Evolutionary conservation across 2,113 vertebrate genomes (phyloP).

Genomic region (Nannospalax galili): DNA sequence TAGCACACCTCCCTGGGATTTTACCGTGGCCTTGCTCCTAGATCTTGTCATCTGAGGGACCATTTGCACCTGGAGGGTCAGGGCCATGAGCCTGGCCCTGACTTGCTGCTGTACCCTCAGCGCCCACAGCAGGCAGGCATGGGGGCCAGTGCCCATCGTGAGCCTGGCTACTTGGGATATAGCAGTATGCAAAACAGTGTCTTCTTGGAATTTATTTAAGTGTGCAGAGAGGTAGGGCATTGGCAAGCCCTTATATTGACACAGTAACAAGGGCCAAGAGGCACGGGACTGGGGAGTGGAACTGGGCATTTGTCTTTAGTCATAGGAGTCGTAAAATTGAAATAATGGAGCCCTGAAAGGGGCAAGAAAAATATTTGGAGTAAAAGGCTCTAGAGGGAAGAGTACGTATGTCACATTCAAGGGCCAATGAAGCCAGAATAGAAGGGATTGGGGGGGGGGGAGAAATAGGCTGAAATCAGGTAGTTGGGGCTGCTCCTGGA

Average conservation of each 20-base stretch:
- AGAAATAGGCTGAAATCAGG: fast-evolving
- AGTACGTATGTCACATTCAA: not conserved
- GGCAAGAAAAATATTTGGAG: not conserved
- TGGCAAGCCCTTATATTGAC: fast-evolving
- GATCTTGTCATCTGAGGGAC: not conserved
- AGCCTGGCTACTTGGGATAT: not conserved
- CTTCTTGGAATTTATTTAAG: fast-evolving
- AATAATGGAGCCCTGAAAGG: not conserved
- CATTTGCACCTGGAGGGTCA: fast-evolving
- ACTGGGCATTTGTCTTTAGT: not conserved
- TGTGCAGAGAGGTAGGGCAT: not conserved
- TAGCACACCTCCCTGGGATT: fast-evolving
- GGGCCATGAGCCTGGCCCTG: not conserved
- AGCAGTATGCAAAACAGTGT: fast-evolving
- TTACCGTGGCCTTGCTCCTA: fast-evolving
- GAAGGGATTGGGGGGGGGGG: too few relatives aligned
- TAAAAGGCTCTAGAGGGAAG: not conserved
- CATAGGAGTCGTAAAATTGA: not conserved
- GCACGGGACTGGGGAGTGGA: not conserved
- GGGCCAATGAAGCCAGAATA: not conserved
- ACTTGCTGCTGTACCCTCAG: fast-evolving
- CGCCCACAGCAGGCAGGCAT: not conserved
- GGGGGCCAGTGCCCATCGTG: fast-evolving
- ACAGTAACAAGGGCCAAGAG: fast-evolving
- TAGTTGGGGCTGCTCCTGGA: not conserved